These are phyloP conservation scores for Manis pentadactyla DNA, from an alignment of 2,797 vertebrate species.

Conservation along the genomic window DNA sequence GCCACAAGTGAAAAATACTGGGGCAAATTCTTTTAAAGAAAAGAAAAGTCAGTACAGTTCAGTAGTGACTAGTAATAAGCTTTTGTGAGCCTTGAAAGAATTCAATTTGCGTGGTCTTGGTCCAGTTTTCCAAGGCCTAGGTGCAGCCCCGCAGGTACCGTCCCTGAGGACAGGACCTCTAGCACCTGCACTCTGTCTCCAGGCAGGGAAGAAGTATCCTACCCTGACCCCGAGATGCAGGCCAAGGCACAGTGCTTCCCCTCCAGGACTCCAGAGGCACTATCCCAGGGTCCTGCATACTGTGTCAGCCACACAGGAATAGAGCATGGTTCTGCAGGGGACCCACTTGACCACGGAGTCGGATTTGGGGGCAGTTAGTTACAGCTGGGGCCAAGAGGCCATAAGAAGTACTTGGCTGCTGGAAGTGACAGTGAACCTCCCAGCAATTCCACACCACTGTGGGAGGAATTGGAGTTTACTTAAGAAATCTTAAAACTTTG, in stretches of 20 bases:
- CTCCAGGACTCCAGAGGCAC: not conserved
- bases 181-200: not conserved
- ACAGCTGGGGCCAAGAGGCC: not conserved
- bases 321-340: not conserved
- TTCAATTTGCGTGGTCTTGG: not conserved
- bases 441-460: not conserved
- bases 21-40: not conserved
- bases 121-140: not conserved
- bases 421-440: not conserved
- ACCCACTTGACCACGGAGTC: not conserved
- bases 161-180: not conserved
- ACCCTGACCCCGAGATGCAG: not conserved
- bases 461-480: not conserved
- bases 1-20: not conserved
- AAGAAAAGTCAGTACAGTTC: not conserved
- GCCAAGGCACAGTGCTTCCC: not conserved
- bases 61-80: not conserved
- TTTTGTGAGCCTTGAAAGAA: not conserved
- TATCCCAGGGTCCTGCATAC: not conserved
- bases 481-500: not conserved
- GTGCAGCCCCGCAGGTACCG: not conserved
- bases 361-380: accelerated
- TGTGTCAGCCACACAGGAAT: not conserved
- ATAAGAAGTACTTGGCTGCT: not conserved
- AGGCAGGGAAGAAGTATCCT: not conserved